Percentiles rank a stretch among this genome's conserved stretches.
Evolutionary conservation across 2,797 vertebrate genomes (phyloP).

Genomic region (Falco berigora): DNA sequence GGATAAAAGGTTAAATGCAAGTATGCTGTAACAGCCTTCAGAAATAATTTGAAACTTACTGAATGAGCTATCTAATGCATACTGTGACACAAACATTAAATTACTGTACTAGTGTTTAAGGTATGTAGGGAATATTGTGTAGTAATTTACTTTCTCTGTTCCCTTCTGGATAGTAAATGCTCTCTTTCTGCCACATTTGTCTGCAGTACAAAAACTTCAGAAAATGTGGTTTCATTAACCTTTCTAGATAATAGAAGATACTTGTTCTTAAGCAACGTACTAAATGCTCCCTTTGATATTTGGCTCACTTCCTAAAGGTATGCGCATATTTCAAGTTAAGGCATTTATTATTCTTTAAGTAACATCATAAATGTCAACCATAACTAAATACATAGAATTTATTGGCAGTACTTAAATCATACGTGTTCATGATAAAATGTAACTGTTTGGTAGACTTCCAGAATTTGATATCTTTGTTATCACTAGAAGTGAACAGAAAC

Average conservation of each 20-base stretch:
- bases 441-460: conserved; percentile 36
- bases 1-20: background rate
- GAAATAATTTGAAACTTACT: background rate
- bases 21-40: background rate
- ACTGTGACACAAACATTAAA: conserved; percentile 7
- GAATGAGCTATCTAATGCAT: background rate
- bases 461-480: conserved; percentile 13
- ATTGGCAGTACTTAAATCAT: conserved; percentile 24
- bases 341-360: conserved; percentile 36
- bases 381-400: background rate
- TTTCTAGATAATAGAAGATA: background rate
- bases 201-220: background rate
- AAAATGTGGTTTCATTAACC: conserved; percentile 8
- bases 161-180: background rate
- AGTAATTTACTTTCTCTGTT: background rate
- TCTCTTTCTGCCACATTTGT: background rate
- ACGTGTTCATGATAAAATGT: background rate
- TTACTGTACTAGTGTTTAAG: background rate
- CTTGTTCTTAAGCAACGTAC: background rate
- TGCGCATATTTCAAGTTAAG: background rate
- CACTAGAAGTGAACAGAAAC: background rate
- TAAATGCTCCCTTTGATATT: conserved; percentile 16
- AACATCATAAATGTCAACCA: conserved; percentile 19
- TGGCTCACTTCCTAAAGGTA: background rate
- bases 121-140: background rate